Conservation (phyloP, 2,797 vertebrate species). For the Sebastes cheni region DNA sequence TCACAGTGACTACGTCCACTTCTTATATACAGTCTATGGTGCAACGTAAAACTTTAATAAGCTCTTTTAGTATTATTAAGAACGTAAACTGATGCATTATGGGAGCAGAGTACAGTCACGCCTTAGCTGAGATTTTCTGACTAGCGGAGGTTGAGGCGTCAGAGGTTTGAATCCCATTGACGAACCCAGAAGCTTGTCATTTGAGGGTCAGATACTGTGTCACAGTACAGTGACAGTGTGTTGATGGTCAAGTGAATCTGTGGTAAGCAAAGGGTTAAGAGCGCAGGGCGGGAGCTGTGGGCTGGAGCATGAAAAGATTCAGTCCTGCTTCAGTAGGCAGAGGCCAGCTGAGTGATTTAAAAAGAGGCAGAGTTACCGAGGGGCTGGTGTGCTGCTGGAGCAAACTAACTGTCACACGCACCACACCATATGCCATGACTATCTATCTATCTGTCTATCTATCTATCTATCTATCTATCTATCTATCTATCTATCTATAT, state of each 20-base stretch:
- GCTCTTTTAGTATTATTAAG: neutral
- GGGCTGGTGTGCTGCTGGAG: slow-evolving; percentile 63
- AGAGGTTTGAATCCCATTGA: neutral
- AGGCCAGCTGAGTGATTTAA: slow-evolving; percentile 61
- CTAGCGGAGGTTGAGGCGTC: neutral
- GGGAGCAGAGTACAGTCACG: neutral
- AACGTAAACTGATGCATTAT: neutral
- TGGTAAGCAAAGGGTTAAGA: slow-evolving; percentile 47
- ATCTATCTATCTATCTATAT: neutral
- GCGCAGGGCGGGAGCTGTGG: slow-evolving; percentile 22
- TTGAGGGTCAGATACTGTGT: slow-evolving; percentile 1
- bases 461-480: neutral
- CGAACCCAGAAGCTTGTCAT: neutral
- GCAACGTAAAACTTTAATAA: neutral
- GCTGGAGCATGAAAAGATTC: slow-evolving; percentile 54
- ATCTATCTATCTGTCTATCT: neutral
- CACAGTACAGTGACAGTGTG: neutral
- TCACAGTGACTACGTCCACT: neutral
- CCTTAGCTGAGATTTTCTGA: neutral
- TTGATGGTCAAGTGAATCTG: neutral
- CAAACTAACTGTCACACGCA: slow-evolving; percentile 29
- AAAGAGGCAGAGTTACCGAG: slow-evolving; percentile 54
- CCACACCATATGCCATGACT: slow-evolving; percentile 29
- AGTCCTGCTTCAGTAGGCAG: slow-evolving; percentile 46
- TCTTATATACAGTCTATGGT: neutral